Conservation (phyloP, 2,113 vertebrate genomes). For the Spermophilus dauricus region DNA sequence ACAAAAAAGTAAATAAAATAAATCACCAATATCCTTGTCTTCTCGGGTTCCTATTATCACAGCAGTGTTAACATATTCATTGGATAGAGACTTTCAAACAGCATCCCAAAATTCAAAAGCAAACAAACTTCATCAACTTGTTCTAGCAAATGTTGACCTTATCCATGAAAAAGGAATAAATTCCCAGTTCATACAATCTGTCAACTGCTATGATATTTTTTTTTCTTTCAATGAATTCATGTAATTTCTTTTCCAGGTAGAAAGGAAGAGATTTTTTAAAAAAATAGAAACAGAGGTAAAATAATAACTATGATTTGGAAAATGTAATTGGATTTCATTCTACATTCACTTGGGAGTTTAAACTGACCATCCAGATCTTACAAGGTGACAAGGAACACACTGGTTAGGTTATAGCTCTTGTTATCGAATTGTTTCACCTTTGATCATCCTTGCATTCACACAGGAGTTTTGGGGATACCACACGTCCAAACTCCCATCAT, state of each 20-base stretch:
- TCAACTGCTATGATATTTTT: slow-evolving; percentile 14
- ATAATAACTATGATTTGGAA: slow-evolving; percentile 24
- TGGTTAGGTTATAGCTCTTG: no score
- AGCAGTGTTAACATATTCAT: neutral
- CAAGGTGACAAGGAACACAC: neutral
- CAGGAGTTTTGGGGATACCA: no score
- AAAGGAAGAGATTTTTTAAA: neutral
- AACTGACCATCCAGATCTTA: neutral
- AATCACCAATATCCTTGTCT: neutral
- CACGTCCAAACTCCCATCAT: neutral
- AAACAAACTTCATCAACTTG: slow-evolving; percentile 31
- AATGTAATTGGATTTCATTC: neutral
- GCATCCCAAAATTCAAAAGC: neutral
- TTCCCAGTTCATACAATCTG: neutral
- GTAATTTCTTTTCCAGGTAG: slow-evolving; percentile 35
- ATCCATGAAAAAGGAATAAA: neutral
- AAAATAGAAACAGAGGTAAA: neutral
- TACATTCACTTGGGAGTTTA: neutral
- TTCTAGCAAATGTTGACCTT: neutral
- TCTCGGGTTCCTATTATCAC: neutral
- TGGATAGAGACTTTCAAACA: neutral
- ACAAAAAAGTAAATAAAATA: neutral
- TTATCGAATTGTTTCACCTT: no score
- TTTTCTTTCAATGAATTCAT: slow-evolving; percentile 58
- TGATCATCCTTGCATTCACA: no score